Evolutionary conservation across 1,140 invertebrate genomes (phyloP), one percentile per base, ranked within the genome.

Genomic region (Apis laboriosa): DNA sequence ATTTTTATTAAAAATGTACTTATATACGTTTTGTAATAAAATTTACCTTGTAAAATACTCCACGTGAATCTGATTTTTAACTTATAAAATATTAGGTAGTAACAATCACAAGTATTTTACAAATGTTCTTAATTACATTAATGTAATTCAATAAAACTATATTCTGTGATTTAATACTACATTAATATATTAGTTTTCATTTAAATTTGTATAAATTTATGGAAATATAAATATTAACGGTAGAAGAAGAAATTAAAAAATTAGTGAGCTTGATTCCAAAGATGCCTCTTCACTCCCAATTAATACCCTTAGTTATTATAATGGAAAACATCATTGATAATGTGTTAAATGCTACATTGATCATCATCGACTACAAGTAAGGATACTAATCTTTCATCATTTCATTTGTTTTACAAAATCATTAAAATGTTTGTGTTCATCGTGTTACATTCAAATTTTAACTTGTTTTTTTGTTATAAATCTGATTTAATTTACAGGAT

Each of bases 401-500:
- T 60, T 34, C 55, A 34, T 81, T 76, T 81, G 73, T 53, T 81
- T 77, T 81, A 51, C 55, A 55, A 81, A 66, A 60, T 60, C 55
- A 68, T 81, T 76, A 67, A 81, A 19, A 51, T 81, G 43, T 55
- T 49, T 55, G 17, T 68, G n/a, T 60, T 76, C 43, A 60, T 68
- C 34, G 53, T 58, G 17, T 49, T 72, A n/a, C 15, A 7, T 28
- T 74, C 13, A 71, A 43, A 5, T 34, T 53, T 68, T 17, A 24
- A 55, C 13, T 55, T 60, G n/a, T 9, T 61, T 51, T 43, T 66
- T 58, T 61, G 19, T 60, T 64, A 78, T 24, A 83, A 81, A 84
- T 79, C 28, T 68, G 70, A 9, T 77, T 84, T 79, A 75, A 75
- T 83, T 74, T 86, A 75, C 51, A 96, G 95, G 95, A 70, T 94